These are phyloP conservation scores for Carterocephalus palaemon DNA, from an alignment of 2,888 invertebrate genomes.

Conservation along the genomic window DNA sequence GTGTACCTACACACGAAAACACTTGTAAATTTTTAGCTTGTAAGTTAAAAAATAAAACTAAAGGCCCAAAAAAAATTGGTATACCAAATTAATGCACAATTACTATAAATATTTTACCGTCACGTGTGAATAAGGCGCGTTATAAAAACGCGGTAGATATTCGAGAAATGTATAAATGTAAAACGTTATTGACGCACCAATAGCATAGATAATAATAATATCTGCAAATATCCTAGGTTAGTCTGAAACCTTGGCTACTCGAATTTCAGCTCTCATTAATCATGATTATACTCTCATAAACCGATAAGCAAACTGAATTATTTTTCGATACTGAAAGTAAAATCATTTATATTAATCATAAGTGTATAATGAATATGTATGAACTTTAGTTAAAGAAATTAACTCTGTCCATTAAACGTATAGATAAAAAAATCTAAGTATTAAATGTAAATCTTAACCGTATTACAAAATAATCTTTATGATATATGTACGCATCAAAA, in stretches of 20 bases:
- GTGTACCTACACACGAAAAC: constrained; percentile 36
- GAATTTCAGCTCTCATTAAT: constrained; percentile 1
- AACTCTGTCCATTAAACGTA: constrained; percentile 21
- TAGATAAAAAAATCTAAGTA: constrained; percentile 9
- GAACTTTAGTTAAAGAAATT: constrained; percentile 10
- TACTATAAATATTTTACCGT: constrained; percentile 56
- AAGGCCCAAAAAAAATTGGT: constrained; percentile 72
- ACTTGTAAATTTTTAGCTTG: constrained; percentile 43
- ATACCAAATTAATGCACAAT: constrained; percentile 75
- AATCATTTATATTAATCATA: no score
- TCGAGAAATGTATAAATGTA: not conserved
- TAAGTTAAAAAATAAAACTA: constrained; percentile 59
- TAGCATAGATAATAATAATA: constrained; percentile 58
- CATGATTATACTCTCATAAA: constrained; percentile 20
- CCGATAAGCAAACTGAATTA: not conserved
- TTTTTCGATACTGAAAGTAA: no score
- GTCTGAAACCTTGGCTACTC: constrained; percentile 1
- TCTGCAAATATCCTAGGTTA: constrained; percentile 47
- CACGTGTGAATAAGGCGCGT: constrained; percentile 56
- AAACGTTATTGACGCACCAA: constrained; percentile 51
- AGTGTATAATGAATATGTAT: constrained; percentile 21
- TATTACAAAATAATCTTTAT: constrained; percentile 3
- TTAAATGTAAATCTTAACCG: constrained; percentile 9
- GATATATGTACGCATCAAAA: no score
- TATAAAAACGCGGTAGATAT: constrained; percentile 16